Conservation (phyloP, 2,888 invertebrate genomes). For the Chrysomela aeneicollis region DNA sequence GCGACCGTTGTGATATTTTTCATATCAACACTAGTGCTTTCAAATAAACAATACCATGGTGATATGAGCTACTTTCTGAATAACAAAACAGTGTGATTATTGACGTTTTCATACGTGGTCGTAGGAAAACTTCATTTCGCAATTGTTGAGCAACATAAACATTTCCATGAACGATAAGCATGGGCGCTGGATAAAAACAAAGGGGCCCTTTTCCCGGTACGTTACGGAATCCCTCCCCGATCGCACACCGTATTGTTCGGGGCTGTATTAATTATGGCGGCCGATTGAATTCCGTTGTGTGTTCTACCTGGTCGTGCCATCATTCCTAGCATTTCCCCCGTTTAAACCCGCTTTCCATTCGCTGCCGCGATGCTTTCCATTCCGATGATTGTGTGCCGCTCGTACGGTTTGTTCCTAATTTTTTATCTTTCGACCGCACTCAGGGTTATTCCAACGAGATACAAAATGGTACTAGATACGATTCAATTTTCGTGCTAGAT, state of each 20-base stretch:
- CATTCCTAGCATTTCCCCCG: constrained; percentile 54
- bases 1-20: no score
- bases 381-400: constrained; percentile 32
- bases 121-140: no score
- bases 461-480: no score
- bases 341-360: constrained; percentile 42
- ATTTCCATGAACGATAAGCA: constrained; percentile 45
- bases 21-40: no score
- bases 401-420: constrained; percentile 4
- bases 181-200: constrained; percentile 41
- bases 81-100: no score
- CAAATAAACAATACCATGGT: no score
- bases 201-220: constrained; percentile 39
- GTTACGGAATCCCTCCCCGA: constrained; percentile 38
- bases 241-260: constrained; percentile 53
- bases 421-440: no score
- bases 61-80: no score
- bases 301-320: constrained; percentile 56
- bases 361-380: constrained; percentile 38
- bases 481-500: no score
- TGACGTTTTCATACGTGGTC: no score
- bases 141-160: constrained; percentile 4
- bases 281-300: constrained; percentile 59
- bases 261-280: constrained; percentile 59
- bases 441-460: no score